Percentiles rank a stretch among this genome's conserved stretches.
Evolutionary conservation across 2,888 invertebrate species (phyloP).

Genomic region (Parochlus steinenii): DNA sequence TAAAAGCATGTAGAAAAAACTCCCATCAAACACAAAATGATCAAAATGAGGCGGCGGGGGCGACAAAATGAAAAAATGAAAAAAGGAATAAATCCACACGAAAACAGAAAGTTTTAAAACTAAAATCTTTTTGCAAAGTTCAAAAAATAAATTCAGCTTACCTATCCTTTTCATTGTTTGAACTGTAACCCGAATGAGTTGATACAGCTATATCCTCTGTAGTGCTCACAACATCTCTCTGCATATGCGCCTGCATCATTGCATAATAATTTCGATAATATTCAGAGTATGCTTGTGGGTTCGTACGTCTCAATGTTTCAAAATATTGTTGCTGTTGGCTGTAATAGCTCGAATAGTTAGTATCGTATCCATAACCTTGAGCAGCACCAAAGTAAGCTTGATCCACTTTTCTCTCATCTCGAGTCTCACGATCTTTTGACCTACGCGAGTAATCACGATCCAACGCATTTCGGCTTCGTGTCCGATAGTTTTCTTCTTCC

Average conservation of each 20-base stretch:
- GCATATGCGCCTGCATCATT: conserved; percentile 20
- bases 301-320: conserved; percentile 55
- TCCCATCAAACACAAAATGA: no score
- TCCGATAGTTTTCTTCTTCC: conserved; percentile 17
- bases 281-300: conserved; percentile 64
- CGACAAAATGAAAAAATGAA: no score
- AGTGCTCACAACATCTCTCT: conserved; percentile 15
- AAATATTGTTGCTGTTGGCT: conserved; percentile 46
- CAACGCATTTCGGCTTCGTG: conserved; percentile 23
- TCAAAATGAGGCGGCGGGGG: no score
- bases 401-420: no score
- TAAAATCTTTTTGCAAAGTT: background rate
- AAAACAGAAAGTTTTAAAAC: background rate
- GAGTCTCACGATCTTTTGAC: no score
- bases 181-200: conserved; percentile 71
- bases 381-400: no score
- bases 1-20: no score
- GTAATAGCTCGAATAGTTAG: conserved; percentile 38
- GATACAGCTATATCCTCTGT: conserved; percentile 50
- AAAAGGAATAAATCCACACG: background rate
- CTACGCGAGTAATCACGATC: conserved; percentile 21
- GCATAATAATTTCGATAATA: conserved; percentile 57
- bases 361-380: conserved; percentile 34
- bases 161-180: conserved; percentile 53
- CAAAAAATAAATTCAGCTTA: conserved; percentile 25